Base-by-base conservation (phyloP, 92 coral and sea anemone genomes). In the Palythoa grandis region DNA sequence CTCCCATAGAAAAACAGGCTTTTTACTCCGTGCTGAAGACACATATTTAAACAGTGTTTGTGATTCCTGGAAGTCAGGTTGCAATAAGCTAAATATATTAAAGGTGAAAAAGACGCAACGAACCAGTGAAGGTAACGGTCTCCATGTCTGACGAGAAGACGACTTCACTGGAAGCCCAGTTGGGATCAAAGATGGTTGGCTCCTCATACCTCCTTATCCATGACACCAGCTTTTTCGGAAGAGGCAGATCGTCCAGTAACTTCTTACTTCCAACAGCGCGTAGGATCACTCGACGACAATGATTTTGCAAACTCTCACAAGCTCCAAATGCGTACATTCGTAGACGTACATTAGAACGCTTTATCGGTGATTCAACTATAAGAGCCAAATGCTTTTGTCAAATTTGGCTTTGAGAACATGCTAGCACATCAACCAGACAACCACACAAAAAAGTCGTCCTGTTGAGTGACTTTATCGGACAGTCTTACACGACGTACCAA, bases 201-300 rank as follows among this genome's bases (percentile, higher is more conserved):
- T 94, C 98, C 48, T 94, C 95, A 54, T 94, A 94, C 15, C 91
- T 79, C 82, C 88, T 92, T 63, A 94, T 74, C 98, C 98, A 94
- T 22, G 83, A 83, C 43, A 86, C 67, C 68, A 94, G 39, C 43
- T 88, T 88, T 75, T 85, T 67, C 8, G 98, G 98, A 72, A 94
- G 80, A 7, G 98, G 98, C n/a, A 94, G 85, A 65, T 69, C 78
- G 7, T 86, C 87, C 3, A 91, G 84, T 10, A 72, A 90, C 90
- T 88, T 88, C 72, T 88, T 94, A 83, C 98, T 94, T 23, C 98
- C 98, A 14, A 89, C 92, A 37, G 94, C 57, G 8, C 92, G 94
- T 47, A 94, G 79, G 39, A 94, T 86, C 12, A 87, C 94, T 60
- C 95, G 94, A 67, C 98, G 95, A 82, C 98, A 94, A n/a, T 83